Evolutionary conservation across 2,113 vertebrate species (phyloP), one percentile per base, ranked within the genome.

Genomic region (Heterochromis multidens): DNA sequence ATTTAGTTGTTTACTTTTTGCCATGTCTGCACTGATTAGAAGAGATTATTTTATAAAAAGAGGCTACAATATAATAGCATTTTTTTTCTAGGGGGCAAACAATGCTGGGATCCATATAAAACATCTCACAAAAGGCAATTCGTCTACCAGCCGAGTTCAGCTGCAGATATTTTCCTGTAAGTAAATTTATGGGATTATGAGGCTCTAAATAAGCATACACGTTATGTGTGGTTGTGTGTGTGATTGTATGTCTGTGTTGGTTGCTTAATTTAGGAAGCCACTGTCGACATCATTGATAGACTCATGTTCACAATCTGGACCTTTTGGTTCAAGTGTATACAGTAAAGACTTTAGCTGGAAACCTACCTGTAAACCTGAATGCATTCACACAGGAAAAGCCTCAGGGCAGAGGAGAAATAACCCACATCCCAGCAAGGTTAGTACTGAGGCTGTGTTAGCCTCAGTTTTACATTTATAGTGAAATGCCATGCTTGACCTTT

Each of bases 311-410:
- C 84, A 93, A 14, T 88, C 88, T 25, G 92, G 95, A 56, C 94
- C 95, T n/a, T 86, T 96, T 79, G 91, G 91, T 78, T 92, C 87
- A 57, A 95, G 93, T 77, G 92, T 91, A 56, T 97, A 97, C 87
- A 95, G 60, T 56, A 92, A 97, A 52, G 95, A 97, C 3, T 97
- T 95, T 72, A 52, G 79, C 79, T 96, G 96, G 96, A 97, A 96
- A 89, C 52, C 93, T 21, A 76, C 49, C 67, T 91, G 92, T 77
- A 96, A 95, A 83, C 91, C 95, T 78, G 93, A 95, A 40, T 79
- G 82, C 46, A 93, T 95, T 65, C 89, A 43, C 19, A 84, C 78
- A 63, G 89, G 90, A 7, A 89, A 92, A 40, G 84, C 93, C 59
- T 93, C 92, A 63, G 92, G 90, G 81, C 54, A 79, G 25, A 87